Evolutionary conservation across 2,797 vertebrate species (phyloP).

Genomic region (Choloepus didactylus): DNA sequence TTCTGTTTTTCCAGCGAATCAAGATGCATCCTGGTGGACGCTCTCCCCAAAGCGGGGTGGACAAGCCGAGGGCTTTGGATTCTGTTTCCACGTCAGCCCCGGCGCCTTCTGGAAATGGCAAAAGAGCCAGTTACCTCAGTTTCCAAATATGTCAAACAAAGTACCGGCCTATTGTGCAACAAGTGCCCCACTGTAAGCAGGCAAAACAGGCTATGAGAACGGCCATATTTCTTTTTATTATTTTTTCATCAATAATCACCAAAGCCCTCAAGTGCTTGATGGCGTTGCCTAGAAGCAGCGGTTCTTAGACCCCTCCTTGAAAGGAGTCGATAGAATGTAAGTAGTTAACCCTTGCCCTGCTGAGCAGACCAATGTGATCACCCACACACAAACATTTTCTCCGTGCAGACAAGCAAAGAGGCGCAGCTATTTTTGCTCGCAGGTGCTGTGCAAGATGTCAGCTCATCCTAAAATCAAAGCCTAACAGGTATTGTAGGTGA

Average conservation of each 20-base stretch:
- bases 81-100: background rate
- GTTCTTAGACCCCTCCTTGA: slow-evolving; percentile 60
- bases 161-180: slow-evolving; percentile 38
- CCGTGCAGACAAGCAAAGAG: background rate
- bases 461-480: slow-evolving; percentile 48
- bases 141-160: slow-evolving; percentile 73
- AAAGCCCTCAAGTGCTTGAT: slow-evolving; percentile 59
- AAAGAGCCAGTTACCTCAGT: slow-evolving; percentile 69
- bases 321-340: slow-evolving; percentile 62
- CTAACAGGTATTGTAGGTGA: slow-evolving; percentile 3
- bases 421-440: background rate
- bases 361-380: slow-evolving; percentile 33
- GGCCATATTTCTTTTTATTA: slow-evolving; percentile 67
- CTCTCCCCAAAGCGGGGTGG: background rate
- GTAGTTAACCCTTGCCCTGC: slow-evolving; percentile 81
- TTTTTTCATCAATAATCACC: slow-evolving; percentile 66
- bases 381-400: slow-evolving; percentile 60
- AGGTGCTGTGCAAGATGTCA: background rate
- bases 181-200: slow-evolving; percentile 27
- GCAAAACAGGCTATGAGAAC: slow-evolving; percentile 10
- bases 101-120: background rate
- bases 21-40: background rate
- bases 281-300: slow-evolving; percentile 72
- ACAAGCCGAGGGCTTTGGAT: background rate
- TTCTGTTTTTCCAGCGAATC: background rate